Evolutionary conservation across 2,797 vertebrate species (phyloP).

Genomic region (Sebastes itinus): DNA sequence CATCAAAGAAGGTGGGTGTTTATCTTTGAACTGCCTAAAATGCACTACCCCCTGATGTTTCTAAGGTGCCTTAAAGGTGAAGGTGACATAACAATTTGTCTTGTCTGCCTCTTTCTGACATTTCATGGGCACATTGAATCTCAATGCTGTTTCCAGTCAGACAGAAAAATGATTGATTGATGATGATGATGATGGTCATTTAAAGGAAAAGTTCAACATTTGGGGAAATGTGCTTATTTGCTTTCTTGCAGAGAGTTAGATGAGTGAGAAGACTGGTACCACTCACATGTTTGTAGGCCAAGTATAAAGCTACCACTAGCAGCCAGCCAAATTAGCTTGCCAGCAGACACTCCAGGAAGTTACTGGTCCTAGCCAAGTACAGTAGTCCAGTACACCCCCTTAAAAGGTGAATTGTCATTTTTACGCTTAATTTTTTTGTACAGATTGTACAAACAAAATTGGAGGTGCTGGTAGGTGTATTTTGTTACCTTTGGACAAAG

Average conservation of each 20-base stretch:
- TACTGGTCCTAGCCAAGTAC: not conserved
- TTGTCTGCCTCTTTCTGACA: not conserved
- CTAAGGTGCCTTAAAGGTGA: not conserved
- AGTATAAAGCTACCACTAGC: not conserved
- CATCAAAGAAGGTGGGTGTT: constrained; percentile 74
- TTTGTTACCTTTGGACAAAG: not conserved
- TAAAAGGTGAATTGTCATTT: not conserved
- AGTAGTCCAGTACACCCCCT: not conserved
- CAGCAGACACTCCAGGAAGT: too few relatives aligned
- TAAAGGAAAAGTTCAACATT: not conserved
- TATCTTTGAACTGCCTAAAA: not conserved
- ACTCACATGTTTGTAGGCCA: not conserved
- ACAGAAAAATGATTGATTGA: not conserved
- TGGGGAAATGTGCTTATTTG: not conserved
- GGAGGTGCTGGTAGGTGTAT: not conserved
- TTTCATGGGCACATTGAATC: not conserved
- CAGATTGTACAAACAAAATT: not conserved
- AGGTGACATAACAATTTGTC: not conserved
- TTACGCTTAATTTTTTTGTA: not conserved
- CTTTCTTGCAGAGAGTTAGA: too few relatives aligned
- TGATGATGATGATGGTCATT: not conserved
- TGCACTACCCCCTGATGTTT: not conserved
- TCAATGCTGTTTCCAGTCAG: not conserved
- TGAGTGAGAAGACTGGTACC: not conserved
- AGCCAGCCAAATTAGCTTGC: not conserved